phyloP scores from a whole-genome alignment of 2,113 vertebrate genomes.

The Oreochromis spilurus region DNA sequence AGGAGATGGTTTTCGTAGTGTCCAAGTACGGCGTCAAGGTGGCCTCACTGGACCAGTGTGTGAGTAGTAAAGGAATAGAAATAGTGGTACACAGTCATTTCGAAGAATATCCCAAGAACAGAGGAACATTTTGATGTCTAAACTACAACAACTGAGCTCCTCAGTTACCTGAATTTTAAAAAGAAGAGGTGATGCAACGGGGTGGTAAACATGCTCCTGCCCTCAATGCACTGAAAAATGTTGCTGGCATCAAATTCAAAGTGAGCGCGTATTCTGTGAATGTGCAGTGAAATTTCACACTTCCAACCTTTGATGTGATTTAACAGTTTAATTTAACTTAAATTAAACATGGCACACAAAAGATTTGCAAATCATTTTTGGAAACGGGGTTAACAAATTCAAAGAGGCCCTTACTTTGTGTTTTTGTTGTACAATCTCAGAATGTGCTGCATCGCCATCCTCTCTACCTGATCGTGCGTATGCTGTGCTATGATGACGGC shows the following conservation, averaged over 20 bases:
- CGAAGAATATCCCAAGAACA: not conserved
- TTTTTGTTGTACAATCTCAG: conserved; percentile 54
- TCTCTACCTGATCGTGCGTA: conserved; percentile 89
- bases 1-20: conserved; percentile 91
- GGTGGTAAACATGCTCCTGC: not conserved
- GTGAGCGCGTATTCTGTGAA: not conserved
- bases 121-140: not conserved
- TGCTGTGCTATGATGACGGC: conserved; percentile 96
- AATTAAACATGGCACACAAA: not conserved
- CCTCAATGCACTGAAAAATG: not conserved
- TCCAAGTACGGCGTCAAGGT: conserved; percentile 97
- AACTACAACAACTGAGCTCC: not conserved
- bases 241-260: not conserved
- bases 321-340: not conserved
- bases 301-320: not conserved
- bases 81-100: not conserved
- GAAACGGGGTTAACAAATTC: not conserved
- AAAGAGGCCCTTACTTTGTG: not conserved
- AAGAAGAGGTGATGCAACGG: not conserved
- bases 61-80: conserved; percentile 68
- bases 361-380: not conserved
- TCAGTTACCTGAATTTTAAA: not conserved
- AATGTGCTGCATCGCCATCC: conserved; percentile 91
- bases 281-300: not conserved
- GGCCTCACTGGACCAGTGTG: conserved; percentile 89